phyloP scores from a whole-genome alignment of 2,888 invertebrate genomes.

The Eilema sororculum region DNA sequence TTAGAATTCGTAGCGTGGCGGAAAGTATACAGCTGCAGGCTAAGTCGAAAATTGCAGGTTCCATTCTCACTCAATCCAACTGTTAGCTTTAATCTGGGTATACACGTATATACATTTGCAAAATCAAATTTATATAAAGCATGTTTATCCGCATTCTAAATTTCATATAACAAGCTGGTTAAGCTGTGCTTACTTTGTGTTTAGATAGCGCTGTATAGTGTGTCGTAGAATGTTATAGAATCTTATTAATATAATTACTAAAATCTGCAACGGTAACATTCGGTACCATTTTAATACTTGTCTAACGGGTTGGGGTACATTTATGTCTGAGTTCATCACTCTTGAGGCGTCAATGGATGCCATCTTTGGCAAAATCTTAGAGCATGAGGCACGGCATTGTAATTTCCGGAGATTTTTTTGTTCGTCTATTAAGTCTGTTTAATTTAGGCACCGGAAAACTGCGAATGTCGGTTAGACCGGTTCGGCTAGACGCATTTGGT shows the following conservation, averaged over 20 bases:
- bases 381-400: constrained; percentile 59
- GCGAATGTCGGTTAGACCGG: constrained; percentile 70
- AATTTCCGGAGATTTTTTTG: constrained; percentile 73
- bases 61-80: neutral
- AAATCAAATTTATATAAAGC: no score
- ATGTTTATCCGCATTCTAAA: neutral
- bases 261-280: constrained; percentile 27
- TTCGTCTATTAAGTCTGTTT: constrained; percentile 66
- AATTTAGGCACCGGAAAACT: constrained; percentile 70
- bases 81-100: no score
- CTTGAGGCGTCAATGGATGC: constrained; percentile 40
- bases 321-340: constrained; percentile 31
- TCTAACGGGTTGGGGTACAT: constrained; percentile 30
- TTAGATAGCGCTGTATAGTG: neutral
- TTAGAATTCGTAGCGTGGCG: neutral
- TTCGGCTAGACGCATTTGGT: constrained; percentile 61
- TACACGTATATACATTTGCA: no score
- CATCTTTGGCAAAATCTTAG: constrained; percentile 35
- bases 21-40: neutral
- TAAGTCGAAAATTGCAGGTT: neutral
- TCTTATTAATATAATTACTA: constrained; percentile 11
- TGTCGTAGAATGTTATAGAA: constrained; percentile 4
- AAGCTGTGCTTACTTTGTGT: neutral
- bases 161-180: neutral
- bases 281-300: constrained; percentile 35